Base-by-base conservation (phyloP, 2,888 invertebrate species). In the Pseudococcus viburni region DNA sequence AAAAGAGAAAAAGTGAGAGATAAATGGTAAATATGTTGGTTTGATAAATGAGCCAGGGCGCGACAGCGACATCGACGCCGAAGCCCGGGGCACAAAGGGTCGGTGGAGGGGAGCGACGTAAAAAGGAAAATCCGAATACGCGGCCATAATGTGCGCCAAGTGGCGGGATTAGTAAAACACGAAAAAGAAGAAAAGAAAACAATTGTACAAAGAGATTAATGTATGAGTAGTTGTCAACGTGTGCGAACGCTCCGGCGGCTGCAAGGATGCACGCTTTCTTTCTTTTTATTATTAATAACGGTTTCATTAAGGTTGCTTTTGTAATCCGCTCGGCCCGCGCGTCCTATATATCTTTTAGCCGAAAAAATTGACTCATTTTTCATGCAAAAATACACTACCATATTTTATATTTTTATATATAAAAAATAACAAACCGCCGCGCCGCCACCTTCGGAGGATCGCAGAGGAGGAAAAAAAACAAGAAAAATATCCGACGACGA, bases 231-330 rank as follows among this genome's bases (percentile, higher is more conserved):
- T 86, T 86, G 85, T 86, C 85, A 86, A 86, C 85, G 59, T 64
- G 19, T 51, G 17, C 51, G 51, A 33, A 33, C 26, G 26, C 26
- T 33, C 26, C 26, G 26, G 26, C 51, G 51, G 59, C 26, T 86
- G 85, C 85, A 86, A 33, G 39, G 42, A 59, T 86, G 85, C 85
- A 86, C 46, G 46, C 85, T 86, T 59, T 86, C 68, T 68, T 85
- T 59, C 59, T 33, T 68, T 39, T 39, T 59, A 86, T 86, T 86
- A 86, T 86, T 86, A 86, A 86, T 86, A 86, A 86, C 59, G 85
- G 85, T 86, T 86, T 86, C 85, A 86, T 86, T 86, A 86, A 86
- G 59, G 85, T 86, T 86, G 51, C 85, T 86, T 86, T 86, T 86
- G 85, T 86, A 59, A 59, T 86, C 55, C 64, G 17, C 68, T 17